A percentile compares a stretch with the other conserved stretches of the same genome.
These are phyloP conservation scores for Lymantria monacha DNA, from an alignment of 2,888 invertebrate genomes.

Conservation along the genomic window DNA sequence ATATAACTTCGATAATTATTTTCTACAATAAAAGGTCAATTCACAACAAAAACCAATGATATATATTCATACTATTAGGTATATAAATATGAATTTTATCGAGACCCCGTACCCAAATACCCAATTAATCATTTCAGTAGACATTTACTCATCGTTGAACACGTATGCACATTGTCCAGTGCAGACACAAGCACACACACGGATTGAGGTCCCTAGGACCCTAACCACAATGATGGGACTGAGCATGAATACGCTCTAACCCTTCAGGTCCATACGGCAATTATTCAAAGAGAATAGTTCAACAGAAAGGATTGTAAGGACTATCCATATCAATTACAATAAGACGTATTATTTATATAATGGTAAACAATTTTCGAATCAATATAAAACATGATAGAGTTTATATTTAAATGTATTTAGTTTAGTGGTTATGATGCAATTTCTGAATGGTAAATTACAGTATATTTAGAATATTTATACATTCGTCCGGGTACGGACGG, in stretches of 20 bases:
- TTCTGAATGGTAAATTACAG: conserved; percentile 57
- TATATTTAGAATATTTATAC: conserved; percentile 80
- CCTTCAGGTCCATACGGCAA: conserved; percentile 82
- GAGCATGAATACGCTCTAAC: conserved; percentile 77
- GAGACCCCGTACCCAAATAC: conserved; percentile 14
- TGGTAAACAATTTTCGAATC: conserved; percentile 22
- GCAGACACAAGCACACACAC: conserved; percentile 35
- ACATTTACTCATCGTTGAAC: conserved; percentile 32
- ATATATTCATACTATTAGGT: conserved; percentile 13
- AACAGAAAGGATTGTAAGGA: conserved; percentile 81
- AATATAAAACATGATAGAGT: conserved; percentile 10
- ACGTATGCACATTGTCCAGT: conserved; percentile 47
- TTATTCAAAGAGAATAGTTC: conserved; percentile 83
- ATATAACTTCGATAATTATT: no score
- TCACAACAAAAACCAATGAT: no score
- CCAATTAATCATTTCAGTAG: conserved; percentile 39
- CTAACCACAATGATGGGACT: conserved; percentile 72
- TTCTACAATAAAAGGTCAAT: no score
- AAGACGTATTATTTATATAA: conserved; percentile 17
- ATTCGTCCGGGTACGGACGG: conserved; percentile 68
- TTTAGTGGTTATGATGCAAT: conserved; percentile 11
- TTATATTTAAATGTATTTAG: conserved; percentile 15
- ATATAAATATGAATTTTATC: conserved; percentile 28
- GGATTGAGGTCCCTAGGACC: conserved; percentile 36
- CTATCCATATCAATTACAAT: conserved; percentile 30